Conservation (phyloP, 2,888 invertebrate species). For the Nomada fucata region DNA sequence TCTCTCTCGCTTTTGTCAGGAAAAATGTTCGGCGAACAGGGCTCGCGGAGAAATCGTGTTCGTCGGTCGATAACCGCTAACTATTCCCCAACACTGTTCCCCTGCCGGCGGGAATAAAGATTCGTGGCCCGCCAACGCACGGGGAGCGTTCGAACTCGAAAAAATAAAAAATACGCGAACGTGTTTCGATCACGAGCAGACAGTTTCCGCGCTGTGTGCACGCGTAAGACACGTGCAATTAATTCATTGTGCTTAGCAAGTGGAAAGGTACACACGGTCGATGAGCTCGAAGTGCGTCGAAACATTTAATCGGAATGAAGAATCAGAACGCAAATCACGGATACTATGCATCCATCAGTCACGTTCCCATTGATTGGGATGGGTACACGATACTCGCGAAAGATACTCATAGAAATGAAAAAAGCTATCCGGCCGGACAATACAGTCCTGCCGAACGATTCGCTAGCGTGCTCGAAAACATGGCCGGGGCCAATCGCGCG, state of each 20-base stretch:
- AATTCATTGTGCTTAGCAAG: not conserved
- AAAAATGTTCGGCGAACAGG: constrained; percentile 22
- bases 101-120: not conserved
- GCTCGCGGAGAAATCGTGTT: not conserved
- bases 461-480: constrained; percentile 35
- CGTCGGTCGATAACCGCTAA: constrained; percentile 3
- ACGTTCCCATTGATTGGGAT: constrained; percentile 24
- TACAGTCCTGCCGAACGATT: constrained; percentile 37
- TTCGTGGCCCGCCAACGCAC: constrained; percentile 32
- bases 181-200: constrained; percentile 1
- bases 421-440: constrained; percentile 21
- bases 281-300: not conserved
- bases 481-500: constrained; percentile 25
- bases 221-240: not conserved
- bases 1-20: not conserved
- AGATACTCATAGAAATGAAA: constrained; percentile 31
- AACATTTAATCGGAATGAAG: not conserved
- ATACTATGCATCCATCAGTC: constrained; percentile 40
- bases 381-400: constrained; percentile 18
- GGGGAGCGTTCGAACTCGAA: not conserved
- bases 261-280: not conserved
- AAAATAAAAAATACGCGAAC: not conserved
- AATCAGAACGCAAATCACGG: not conserved
- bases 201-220: not conserved
- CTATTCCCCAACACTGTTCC: constrained; percentile 56